Percentiles rank a stretch among this genome's conserved stretches.
Evolutionary conservation across 1,140 invertebrate genomes (phyloP).

Genomic region (Limonius californicus): DNA sequence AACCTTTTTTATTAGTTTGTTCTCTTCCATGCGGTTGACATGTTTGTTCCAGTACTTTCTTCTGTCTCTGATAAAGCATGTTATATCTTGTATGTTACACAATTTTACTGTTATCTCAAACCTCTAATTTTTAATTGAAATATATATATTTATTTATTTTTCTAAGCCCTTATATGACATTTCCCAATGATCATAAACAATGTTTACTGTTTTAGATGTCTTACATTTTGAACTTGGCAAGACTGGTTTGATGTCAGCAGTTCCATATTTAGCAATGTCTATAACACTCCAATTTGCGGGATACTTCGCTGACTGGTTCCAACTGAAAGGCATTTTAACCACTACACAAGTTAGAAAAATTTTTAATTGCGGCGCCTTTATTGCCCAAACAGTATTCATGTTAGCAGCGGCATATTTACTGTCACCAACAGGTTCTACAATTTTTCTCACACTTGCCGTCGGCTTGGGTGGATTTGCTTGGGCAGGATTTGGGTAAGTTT

Average conservation of each 20-base stretch:
- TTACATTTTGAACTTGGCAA: conserved; percentile 68
- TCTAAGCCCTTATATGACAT: no score
- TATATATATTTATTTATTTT: no score
- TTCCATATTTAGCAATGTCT: conserved; percentile 85
- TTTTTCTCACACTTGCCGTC: conserved; percentile 78
- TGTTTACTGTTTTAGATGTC: conserved; percentile 58
- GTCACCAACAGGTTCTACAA: conserved; percentile 61
- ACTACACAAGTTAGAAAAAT: conserved; percentile 71
- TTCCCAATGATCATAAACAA: background rate
- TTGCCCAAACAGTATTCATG: conserved; percentile 83
- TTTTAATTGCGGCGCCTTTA: conserved; percentile 75
- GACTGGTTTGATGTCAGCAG: conserved; percentile 74
- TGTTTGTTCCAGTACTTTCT: no score
- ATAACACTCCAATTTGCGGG: conserved; percentile 74
- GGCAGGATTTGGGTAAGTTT: conserved; percentile 73
- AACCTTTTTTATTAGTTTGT: no score
- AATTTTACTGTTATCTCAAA: no score
- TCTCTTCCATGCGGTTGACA: no score
- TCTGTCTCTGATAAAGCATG: no score
- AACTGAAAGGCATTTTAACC: conserved; percentile 59
- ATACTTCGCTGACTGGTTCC: conserved; percentile 73
- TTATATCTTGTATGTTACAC: no score
- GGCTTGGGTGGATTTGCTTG: conserved; percentile 85
- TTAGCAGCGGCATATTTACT: conserved; percentile 66
- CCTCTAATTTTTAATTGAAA: no score